phyloP scores from a whole-genome alignment of 2,888 invertebrate species.

The Isotomurus palustris region DNA sequence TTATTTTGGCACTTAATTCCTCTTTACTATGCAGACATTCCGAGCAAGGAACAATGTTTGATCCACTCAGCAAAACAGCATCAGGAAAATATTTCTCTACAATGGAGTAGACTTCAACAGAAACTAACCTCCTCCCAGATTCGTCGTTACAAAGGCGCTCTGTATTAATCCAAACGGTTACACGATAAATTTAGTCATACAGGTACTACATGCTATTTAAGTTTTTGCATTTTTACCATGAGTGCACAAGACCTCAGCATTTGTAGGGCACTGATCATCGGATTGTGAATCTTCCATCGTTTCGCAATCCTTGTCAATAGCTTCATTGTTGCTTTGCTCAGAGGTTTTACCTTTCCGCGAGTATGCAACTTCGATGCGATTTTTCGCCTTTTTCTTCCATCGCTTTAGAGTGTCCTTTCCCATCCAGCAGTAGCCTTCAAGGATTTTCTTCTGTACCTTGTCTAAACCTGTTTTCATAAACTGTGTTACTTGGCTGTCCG shows the following conservation, averaged over 20 bases:
- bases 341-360: too few species aligned
- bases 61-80: slow-evolving; percentile 47
- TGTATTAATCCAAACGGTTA: slow-evolving; percentile 28
- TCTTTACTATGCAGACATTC: slow-evolving; percentile 25
- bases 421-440: slow-evolving; percentile 45
- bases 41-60: slow-evolving; percentile 16
- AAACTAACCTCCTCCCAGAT: slow-evolving; percentile 52
- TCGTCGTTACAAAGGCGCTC: slow-evolving; percentile 50
- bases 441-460: slow-evolving; percentile 12
- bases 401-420: slow-evolving; percentile 46
- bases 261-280: slow-evolving; percentile 52
- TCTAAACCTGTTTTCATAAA: slow-evolving; percentile 6
- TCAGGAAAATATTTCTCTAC: slow-evolving; percentile 53
- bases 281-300: slow-evolving; percentile 47
- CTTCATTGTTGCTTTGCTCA: background rate
- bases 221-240: too few species aligned
- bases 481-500: slow-evolving; percentile 5
- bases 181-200: too few species aligned
- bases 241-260: slow-evolving; percentile 57
- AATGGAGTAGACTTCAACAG: slow-evolving; percentile 55
- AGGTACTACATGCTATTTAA: too few species aligned
- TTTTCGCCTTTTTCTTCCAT: slow-evolving; percentile 41
- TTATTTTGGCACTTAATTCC: slow-evolving; percentile 12
- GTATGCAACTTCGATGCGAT: slow-evolving; percentile 9
- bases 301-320: background rate